These are phyloP conservation scores for Lymantria monacha DNA, from an alignment of 2,888 invertebrate genomes.

Conservation along the genomic window DNA sequence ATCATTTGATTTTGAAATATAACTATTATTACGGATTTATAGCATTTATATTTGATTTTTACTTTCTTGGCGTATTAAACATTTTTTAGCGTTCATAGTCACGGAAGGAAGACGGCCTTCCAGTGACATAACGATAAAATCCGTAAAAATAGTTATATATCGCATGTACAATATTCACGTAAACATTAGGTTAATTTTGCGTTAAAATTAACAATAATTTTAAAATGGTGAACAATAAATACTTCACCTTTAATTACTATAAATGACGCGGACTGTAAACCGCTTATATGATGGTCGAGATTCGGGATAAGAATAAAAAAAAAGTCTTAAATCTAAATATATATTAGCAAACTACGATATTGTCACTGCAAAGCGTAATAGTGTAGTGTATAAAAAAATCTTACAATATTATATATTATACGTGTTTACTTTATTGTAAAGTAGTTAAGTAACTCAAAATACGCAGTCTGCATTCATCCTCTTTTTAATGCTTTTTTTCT, in stretches of 20 bases:
- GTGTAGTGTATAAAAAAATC: conserved; percentile 22
- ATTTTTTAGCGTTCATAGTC: too few species aligned
- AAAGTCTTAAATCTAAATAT: conserved; percentile 29
- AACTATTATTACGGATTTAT: too few species aligned
- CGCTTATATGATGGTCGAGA: conserved; percentile 5
- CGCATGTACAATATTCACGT: too few species aligned
- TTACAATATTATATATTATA: conserved; percentile 1
- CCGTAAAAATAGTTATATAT: too few species aligned
- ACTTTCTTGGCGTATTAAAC: too few species aligned
- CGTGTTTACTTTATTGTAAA: not conserved
- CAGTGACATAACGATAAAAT: too few species aligned
- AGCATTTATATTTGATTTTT: too few species aligned
- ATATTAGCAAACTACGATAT: conserved; percentile 54
- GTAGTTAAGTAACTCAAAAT: conserved; percentile 12
- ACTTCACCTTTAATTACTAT: not conserved
- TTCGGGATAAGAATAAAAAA: conserved; percentile 7
- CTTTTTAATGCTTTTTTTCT: not conserved
- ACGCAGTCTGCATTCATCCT: not conserved
- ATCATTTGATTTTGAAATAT: too few species aligned
- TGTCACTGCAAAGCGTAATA: conserved; percentile 64
- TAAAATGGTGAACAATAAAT: too few species aligned
- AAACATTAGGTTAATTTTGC: too few species aligned
- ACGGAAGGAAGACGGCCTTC: too few species aligned
- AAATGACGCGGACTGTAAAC: conserved; percentile 20
- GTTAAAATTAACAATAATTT: too few species aligned